phyloP scores from a whole-genome alignment of 2,888 invertebrate genomes.

The Andricus quercusramuli region DNA sequence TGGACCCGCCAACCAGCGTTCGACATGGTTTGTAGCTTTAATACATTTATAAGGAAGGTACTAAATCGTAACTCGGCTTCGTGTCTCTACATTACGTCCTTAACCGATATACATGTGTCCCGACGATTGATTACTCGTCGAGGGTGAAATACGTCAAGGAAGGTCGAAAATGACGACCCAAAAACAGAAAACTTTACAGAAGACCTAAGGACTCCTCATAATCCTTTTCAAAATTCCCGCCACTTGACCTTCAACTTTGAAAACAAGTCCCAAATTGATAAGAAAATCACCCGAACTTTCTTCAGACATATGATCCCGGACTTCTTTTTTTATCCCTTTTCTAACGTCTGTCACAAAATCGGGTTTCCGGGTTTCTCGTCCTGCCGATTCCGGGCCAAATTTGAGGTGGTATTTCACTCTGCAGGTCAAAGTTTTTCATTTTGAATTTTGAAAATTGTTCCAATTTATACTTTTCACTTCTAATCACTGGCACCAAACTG shows the following conservation, averaged over 20 bases:
- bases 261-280: constrained; percentile 13
- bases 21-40: constrained; percentile 47
- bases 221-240: background rate
- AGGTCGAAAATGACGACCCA: background rate
- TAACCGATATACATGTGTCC: constrained; percentile 37
- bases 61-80: constrained; percentile 35
- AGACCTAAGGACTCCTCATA: background rate
- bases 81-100: constrained; percentile 40
- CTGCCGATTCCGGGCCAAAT: constrained; percentile 29
- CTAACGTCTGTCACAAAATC: constrained; percentile 35
- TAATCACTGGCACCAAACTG: background rate
- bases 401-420: constrained; percentile 14
- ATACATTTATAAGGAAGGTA: constrained; percentile 35
- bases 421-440: constrained; percentile 4
- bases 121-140: constrained; percentile 38
- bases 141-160: constrained; percentile 21
- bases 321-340: constrained; percentile 29
- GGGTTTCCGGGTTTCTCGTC: background rate
- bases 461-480: background rate
- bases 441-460: constrained; percentile 50
- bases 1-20: constrained; percentile 78
- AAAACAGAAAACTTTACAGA: background rate
- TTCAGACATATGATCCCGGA: constrained; percentile 28
- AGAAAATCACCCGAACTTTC: constrained; percentile 17
- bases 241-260: background rate